Evolutionary conservation across 2,888 invertebrate species (phyloP), one percentile per base, ranked within the genome.

Genomic region (Pterobdella sp.): DNA sequence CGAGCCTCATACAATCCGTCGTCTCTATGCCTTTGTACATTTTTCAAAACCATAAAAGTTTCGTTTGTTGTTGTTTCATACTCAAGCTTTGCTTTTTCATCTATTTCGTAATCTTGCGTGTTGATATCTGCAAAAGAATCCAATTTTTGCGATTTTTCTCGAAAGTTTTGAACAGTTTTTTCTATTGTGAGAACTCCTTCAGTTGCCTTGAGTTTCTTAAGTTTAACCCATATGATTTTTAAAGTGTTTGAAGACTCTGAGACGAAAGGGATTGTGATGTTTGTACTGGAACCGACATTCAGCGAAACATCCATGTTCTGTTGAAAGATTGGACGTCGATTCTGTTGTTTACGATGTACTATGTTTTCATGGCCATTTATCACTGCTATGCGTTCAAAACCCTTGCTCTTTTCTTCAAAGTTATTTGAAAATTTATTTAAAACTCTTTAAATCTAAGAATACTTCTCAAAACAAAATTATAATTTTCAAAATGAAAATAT

Each of bases 241-340:
- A 74, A 74, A 22, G 34, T 72, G 31, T 1, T 37, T 22, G 63
- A n/a, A 1, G 76, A 76, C 37, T 75, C 74, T 1, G 73, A 70
- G 29, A 64, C 69, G 74, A 77, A 78, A 29, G 77, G 76, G 7
- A 78, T 68, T 64, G 76, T 78, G 49, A 78, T 72, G 49, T 75
- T 73, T 1, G 74, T 65, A 18, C 73, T 74, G 37, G 73, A 63
- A 36, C 77, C 75, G 52, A 74, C 73, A 60, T 77, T 64, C 68
- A 76, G 63, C 49, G 74, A 72, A 22, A 78, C 37, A 14, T 52
- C 67, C 60, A 36, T 73, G 26, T 52, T 52, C 56, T 56, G 60
- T 4, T 4, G 10, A 18, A 26, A 3, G n/a, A n/a, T n/a, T n/a
- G n/a, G n/a, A n/a, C n/a, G n/a, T n/a, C 31, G 29, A 60, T 1